These are phyloP conservation scores for Saccopteryx bilineata DNA, from an alignment of 2,113 vertebrate species.

Conservation along the genomic window DNA sequence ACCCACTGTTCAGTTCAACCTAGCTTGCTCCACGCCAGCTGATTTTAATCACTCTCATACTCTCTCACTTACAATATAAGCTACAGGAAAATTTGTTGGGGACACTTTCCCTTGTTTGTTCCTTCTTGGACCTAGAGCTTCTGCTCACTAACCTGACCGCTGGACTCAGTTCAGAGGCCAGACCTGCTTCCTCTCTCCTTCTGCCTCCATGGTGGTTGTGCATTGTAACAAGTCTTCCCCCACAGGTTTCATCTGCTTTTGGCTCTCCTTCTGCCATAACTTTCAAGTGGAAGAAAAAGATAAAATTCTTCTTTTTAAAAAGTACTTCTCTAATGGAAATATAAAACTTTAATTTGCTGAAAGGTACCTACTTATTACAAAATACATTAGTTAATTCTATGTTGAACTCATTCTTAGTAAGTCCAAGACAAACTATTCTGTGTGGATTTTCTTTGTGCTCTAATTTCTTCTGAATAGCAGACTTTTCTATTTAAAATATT, in stretches of 20 bases:
- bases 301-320: slow-evolving; percentile 4
- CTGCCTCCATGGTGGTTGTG: background rate
- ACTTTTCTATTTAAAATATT: background rate
- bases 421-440: background rate
- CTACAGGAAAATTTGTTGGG: background rate
- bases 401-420: background rate
- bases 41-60: background rate
- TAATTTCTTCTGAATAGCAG: background rate
- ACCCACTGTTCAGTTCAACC: background rate
- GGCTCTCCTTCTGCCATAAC: background rate
- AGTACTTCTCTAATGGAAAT: background rate
- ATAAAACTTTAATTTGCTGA: background rate
- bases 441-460: background rate
- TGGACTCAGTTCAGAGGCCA: background rate
- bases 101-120: background rate
- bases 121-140: background rate
- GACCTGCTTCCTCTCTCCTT: background rate
- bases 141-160: background rate
- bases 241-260: background rate
- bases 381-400: background rate
- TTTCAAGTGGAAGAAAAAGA: background rate
- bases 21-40: background rate
- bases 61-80: background rate
- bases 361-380: background rate
- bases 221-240: background rate